Evolutionary conservation across 1,140 invertebrate species (phyloP).

Genomic region (Calycopis cecrops): DNA sequence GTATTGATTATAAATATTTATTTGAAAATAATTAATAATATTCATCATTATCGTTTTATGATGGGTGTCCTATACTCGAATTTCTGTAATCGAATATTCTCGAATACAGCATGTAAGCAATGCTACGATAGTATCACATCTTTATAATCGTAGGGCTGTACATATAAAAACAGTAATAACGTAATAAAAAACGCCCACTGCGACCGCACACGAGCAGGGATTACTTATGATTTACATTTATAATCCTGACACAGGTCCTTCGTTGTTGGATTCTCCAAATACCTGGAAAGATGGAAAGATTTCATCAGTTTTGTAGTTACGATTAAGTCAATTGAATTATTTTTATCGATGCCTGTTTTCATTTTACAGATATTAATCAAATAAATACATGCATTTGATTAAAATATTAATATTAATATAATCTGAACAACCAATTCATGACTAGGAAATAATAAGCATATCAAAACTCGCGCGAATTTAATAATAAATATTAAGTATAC

Average conservation of each 20-base stretch:
- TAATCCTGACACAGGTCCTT: constrained; percentile 19
- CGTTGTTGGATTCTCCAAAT: constrained; percentile 12
- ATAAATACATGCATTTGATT: too few species aligned
- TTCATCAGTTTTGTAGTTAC: neutral
- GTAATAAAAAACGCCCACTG: constrained; percentile 13
- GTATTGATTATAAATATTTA: too few species aligned
- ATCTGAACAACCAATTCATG: too few species aligned
- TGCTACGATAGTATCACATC: neutral
- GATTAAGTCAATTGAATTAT: too few species aligned
- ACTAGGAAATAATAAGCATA: too few species aligned
- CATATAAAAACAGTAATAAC: constrained; percentile 9
- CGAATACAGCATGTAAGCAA: neutral
- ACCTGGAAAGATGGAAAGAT: constrained; percentile 28
- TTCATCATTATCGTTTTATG: neutral
- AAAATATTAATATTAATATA: too few species aligned
- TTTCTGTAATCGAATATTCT: constrained; percentile 7
- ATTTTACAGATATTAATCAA: too few species aligned
- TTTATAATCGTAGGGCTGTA: neutral
- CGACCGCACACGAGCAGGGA: constrained; percentile 28
- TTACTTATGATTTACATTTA: constrained; percentile 29
- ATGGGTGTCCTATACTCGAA: neutral
- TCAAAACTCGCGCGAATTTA: too few species aligned
- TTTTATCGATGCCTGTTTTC: too few species aligned
- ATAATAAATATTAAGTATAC: too few species aligned
- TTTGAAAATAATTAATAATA: too few species aligned